Conservation (phyloP, 2,113 vertebrate species). For the Peromyscus californicus region DNA sequence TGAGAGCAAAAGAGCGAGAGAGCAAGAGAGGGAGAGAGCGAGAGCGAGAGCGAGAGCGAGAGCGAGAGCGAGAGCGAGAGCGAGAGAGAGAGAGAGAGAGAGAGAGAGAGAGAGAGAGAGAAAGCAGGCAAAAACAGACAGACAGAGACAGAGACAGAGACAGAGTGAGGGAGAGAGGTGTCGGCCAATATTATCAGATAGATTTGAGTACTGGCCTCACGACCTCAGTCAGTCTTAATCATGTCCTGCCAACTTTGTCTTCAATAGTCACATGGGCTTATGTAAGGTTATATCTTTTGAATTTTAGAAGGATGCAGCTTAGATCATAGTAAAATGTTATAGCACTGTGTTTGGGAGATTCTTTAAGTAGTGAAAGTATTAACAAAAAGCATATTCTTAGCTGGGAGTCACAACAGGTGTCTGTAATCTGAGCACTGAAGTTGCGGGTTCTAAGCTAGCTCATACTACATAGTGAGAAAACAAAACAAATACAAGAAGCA, state of each 20-base stretch:
- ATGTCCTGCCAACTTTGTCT: neutral
- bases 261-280: neutral
- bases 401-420: neutral
- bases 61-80: rapidly evolving
- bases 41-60: neutral
- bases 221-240: neutral
- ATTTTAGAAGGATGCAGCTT: neutral
- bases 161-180: neutral
- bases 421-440: neutral
- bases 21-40: rapidly evolving
- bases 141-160: too few relatives aligned
- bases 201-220: neutral
- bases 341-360: neutral
- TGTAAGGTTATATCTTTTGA: neutral
- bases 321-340: neutral
- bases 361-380: neutral
- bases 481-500: neutral
- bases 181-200: too few relatives aligned
- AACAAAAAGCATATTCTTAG: neutral
- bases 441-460: neutral
- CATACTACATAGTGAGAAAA: neutral
- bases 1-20: neutral
- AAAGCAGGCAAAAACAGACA: too few relatives aligned
- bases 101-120: neutral
- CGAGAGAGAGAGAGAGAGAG: neutral